Conservation (phyloP, 2,888 invertebrate genomes). For the Kuschelorhynchus macadamiae region DNA sequence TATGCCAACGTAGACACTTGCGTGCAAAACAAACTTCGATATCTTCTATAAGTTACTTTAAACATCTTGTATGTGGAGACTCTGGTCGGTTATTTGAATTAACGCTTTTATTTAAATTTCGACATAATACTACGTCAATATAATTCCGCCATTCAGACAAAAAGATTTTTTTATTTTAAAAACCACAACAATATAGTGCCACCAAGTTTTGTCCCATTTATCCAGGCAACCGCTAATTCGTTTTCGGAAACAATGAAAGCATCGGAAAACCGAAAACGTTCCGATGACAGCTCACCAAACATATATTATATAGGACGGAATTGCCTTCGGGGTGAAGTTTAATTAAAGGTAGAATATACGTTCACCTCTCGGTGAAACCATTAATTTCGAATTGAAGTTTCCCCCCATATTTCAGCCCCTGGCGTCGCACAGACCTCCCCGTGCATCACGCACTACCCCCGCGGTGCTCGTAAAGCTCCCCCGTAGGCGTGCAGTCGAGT, state of each 20-base stretch:
- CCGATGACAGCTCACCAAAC: constrained; percentile 29
- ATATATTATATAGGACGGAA: constrained; percentile 43
- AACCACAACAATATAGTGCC: too few species aligned
- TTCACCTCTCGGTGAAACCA: constrained; percentile 39
- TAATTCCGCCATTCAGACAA: too few species aligned
- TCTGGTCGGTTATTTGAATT: too few species aligned
- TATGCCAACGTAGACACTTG: too few species aligned
- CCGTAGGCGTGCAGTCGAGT: constrained; percentile 24
- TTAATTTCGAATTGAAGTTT: constrained; percentile 48
- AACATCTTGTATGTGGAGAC: too few species aligned
- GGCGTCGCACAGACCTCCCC: constrained; percentile 11
- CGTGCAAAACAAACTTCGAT: too few species aligned
- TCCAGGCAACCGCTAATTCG: constrained; percentile 1
- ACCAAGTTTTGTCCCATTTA: too few species aligned
- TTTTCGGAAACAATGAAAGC: constrained; percentile 12
- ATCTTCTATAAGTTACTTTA: too few species aligned
- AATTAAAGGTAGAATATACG: constrained; percentile 48
- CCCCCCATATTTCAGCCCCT: constrained; percentile 38
- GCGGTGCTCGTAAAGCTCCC: constrained; percentile 33
- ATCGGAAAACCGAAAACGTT: constrained; percentile 8
- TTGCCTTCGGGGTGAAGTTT: constrained; percentile 44
- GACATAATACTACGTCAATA: too few species aligned
- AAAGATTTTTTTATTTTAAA: too few species aligned
- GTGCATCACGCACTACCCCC: constrained; percentile 41
- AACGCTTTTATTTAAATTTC: too few species aligned